A percentile compares a stretch with the other conserved stretches of the same genome.
These are phyloP conservation scores for Lasius platythorax DNA, from an alignment of 2,888 invertebrate genomes.

Conservation along the genomic window DNA sequence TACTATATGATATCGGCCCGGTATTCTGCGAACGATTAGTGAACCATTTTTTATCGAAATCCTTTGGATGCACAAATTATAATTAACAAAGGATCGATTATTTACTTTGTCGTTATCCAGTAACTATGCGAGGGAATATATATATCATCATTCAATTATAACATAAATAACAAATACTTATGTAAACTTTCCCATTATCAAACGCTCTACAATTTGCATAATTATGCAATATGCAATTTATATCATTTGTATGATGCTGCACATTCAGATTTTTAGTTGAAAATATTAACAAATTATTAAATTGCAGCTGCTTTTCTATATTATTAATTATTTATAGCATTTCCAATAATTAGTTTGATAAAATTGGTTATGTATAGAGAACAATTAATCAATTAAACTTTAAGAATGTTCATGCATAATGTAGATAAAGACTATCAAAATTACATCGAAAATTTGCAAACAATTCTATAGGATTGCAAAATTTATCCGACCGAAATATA, in stretches of 20 bases:
- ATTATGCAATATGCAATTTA: constrained; percentile 42
- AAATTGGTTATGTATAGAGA: background rate
- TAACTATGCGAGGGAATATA: constrained; percentile 27
- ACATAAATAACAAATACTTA: constrained; percentile 48
- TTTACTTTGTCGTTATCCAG: constrained; percentile 41
- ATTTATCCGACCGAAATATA: background rate
- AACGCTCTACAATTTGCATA: constrained; percentile 7
- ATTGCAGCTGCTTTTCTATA: background rate
- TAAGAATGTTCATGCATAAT: background rate
- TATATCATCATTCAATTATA: constrained; percentile 43
- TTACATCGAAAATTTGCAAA: background rate
- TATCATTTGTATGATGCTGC: constrained; percentile 21
- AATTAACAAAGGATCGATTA: constrained; percentile 51
- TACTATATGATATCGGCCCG: constrained; percentile 9
- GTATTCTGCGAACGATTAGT: constrained; percentile 42
- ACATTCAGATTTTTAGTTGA: constrained; percentile 20
- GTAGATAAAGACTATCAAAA: background rate
- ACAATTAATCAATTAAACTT: background rate
- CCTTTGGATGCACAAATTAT: constrained; percentile 38
- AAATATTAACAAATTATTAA: constrained; percentile 31
- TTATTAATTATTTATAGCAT: constrained; percentile 13
- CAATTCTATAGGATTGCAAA: background rate
- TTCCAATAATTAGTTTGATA: background rate
- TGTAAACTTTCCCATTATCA: constrained; percentile 33
- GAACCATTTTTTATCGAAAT: constrained; percentile 30